Percentiles rank a stretch among this genome's conserved stretches.
These are phyloP conservation scores for Aspidiotus destructor DNA, from an alignment of 2,888 invertebrate genomes.

Conservation along the genomic window DNA sequence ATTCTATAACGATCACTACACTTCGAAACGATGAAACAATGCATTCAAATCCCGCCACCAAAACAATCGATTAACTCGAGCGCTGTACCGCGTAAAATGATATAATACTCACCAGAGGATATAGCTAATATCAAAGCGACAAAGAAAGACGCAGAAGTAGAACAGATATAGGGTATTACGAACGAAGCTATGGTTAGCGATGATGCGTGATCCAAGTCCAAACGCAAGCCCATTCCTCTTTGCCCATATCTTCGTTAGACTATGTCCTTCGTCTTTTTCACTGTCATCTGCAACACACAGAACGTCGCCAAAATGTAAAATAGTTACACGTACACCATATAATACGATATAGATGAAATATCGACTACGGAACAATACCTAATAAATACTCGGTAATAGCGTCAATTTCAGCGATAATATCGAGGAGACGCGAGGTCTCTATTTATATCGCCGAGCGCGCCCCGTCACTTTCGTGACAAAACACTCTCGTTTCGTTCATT, in stretches of 20 bases:
- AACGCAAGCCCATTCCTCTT: slow-evolving; percentile 86
- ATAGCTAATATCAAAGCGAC: slow-evolving; percentile 28
- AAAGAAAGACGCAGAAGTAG: slow-evolving; percentile 29
- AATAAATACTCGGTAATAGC: too few species aligned
- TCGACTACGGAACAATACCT: background rate
- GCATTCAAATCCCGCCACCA: too few species aligned
- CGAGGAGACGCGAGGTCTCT: too few species aligned
- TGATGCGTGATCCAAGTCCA: slow-evolving; percentile 47
- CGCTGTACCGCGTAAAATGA: too few species aligned
- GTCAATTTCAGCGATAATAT: too few species aligned
- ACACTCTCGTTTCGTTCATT: too few species aligned
- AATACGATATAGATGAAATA: background rate
- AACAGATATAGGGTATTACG: slow-evolving; percentile 25
- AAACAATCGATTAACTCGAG: too few species aligned
- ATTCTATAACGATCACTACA: too few species aligned
- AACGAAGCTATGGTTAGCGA: slow-evolving; percentile 32
- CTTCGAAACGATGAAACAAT: too few species aligned
- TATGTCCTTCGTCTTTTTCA: slow-evolving; percentile 31
- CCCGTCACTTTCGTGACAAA: too few species aligned
- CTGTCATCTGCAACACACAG: slow-evolving; percentile 26
- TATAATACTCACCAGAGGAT: slow-evolving; percentile 21
- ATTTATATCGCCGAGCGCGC: too few species aligned
- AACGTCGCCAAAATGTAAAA: background rate
- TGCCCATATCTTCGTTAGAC: slow-evolving; percentile 71
- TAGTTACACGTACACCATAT: too few species aligned